Conservation (phyloP, 1,140 invertebrate species). For the Muscidifurax raptorellus region DNA sequence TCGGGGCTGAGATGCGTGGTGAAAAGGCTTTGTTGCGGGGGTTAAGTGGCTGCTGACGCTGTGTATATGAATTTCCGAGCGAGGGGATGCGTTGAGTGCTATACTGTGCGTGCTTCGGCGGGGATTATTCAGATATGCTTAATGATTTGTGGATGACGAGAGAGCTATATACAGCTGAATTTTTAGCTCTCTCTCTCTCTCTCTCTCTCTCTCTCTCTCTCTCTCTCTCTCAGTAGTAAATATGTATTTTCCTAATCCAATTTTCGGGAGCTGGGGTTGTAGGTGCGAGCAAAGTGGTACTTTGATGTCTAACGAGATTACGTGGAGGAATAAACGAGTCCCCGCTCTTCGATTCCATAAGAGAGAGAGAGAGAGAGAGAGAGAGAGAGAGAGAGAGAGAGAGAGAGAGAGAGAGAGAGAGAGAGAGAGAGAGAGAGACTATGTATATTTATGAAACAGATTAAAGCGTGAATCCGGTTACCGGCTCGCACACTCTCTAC, state of each 20-base stretch:
- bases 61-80: not conserved
- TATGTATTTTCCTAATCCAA: constrained; percentile 2
- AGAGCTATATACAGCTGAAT: not conserved
- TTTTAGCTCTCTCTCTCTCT: not conserved
- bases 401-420: too few relatives aligned
- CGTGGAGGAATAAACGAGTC: not conserved
- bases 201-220: not conserved
- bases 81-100: not conserved
- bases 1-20: not conserved
- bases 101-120: not conserved
- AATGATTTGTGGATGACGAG: not conserved
- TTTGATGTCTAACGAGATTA: not conserved
- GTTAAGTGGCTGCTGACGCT: not conserved
- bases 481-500: too few relatives aligned
- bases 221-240: not conserved
- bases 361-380: too few relatives aligned
- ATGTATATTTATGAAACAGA: not conserved
- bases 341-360: not conserved
- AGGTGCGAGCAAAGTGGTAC: not conserved
- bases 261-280: not conserved
- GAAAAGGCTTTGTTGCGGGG: not conserved
- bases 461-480: not conserved
- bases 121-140: not conserved
- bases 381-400: too few relatives aligned
- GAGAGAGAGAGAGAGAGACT: too few relatives aligned